A percentile compares a stretch with the other conserved stretches of the same genome.
phyloP scores from a whole-genome alignment of 2,113 vertebrate genomes.

The Octodon degus region DNA sequence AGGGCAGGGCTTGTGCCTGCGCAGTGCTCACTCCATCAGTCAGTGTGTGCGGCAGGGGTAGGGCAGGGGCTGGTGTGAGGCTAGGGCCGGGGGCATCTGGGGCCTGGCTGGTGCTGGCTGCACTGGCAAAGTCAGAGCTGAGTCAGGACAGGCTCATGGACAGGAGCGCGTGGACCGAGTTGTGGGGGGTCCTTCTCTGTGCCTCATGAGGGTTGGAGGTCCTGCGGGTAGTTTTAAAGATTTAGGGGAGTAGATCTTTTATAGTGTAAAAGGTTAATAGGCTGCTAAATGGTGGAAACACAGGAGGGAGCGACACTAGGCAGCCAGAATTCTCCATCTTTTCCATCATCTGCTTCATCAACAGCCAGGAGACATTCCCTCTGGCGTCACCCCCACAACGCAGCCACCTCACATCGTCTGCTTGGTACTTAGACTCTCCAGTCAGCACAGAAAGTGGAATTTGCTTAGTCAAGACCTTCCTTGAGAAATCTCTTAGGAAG shows the following conservation, averaged over 20 bases:
- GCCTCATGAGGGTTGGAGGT: neutral
- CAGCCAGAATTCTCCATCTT: neutral
- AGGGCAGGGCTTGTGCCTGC: neutral
- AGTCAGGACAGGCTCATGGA: neutral
- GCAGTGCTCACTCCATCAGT: neutral
- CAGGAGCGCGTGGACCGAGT: neutral
- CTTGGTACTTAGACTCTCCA: slow-evolving; percentile 43
- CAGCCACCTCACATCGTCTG: neutral
- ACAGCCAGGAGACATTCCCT: neutral
- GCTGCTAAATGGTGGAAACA: neutral
- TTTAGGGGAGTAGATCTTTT: neutral
- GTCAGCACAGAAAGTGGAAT: neutral
- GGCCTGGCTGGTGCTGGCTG: neutral
- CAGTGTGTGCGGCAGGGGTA: neutral
- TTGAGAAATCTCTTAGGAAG: slow-evolving; percentile 44
- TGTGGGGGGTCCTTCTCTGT: neutral
- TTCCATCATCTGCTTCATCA: neutral
- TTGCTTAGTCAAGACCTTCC: neutral
- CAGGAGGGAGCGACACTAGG: neutral
- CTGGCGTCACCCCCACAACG: neutral
- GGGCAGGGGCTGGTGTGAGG: neutral
- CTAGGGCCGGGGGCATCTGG: too few species aligned
- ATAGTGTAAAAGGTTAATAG: neutral
- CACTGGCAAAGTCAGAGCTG: neutral
- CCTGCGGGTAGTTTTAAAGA: neutral